Conservation (phyloP, 2,888 invertebrate species). For the Argyresthia albistria region DNA sequence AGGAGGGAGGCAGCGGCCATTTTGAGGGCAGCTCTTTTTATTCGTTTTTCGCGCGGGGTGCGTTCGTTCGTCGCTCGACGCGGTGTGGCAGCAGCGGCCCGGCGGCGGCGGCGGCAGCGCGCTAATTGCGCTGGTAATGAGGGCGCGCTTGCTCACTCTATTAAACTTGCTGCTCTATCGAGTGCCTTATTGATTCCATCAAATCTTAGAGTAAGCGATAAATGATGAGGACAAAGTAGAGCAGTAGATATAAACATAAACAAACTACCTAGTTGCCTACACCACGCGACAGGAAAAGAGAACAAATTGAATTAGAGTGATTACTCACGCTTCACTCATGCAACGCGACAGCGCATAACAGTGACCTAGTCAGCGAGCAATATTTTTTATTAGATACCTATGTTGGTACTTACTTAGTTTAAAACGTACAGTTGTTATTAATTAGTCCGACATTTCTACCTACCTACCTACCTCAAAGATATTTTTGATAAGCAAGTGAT, state of each 20-base stretch:
- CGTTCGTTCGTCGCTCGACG: slow-evolving; percentile 18
- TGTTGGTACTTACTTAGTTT: too few species aligned
- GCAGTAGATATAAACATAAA: slow-evolving; percentile 59
- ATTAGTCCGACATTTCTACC: too few species aligned
- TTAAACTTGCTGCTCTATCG: slow-evolving; percentile 66
- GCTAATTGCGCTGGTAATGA: slow-evolving; percentile 73
- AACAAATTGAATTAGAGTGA: slow-evolving; percentile 60
- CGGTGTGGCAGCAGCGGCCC: neutral
- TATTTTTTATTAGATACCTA: too few species aligned
- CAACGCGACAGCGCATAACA: neutral
- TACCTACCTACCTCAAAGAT: too few species aligned
- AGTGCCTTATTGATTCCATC: slow-evolving; percentile 70
- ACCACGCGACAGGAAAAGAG: neutral
- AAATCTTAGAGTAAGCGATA: slow-evolving; percentile 44
- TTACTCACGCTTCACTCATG: slow-evolving; percentile 22
- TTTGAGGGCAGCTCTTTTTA: slow-evolving; percentile 80
- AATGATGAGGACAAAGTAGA: slow-evolving; percentile 1
- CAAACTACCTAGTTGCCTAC: slow-evolving; percentile 28
- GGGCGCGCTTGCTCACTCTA: slow-evolving; percentile 70
- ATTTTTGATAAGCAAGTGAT: too few species aligned
- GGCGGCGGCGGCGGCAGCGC: slow-evolving; percentile 30
- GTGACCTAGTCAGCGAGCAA: neutral
- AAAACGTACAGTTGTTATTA: too few species aligned
- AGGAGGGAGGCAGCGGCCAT: slow-evolving; percentile 76
- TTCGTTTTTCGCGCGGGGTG: slow-evolving; percentile 73